Conservation (phyloP, 2,888 invertebrate species). For the Lasioglossum calceatum region DNA sequence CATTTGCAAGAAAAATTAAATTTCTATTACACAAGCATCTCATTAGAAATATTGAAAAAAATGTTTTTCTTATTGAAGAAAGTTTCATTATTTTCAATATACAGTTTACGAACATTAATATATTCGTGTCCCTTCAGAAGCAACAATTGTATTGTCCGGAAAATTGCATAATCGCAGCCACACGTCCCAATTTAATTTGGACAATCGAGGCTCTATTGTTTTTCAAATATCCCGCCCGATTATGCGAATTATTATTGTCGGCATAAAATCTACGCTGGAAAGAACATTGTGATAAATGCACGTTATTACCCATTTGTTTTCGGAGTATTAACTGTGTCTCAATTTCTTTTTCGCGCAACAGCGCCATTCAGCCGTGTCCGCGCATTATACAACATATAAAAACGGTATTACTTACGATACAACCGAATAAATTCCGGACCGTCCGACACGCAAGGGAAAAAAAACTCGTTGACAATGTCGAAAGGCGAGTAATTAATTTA, state of each 20-base stretch:
- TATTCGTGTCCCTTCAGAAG: background rate
- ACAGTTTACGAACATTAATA: background rate
- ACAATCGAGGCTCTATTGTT: background rate
- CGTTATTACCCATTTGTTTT: background rate
- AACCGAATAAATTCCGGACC: background rate
- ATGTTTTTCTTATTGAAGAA: background rate
- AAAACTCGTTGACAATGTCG: slow-evolving; percentile 5
- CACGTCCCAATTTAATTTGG: background rate
- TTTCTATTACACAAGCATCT: too few relatives aligned
- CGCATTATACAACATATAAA: slow-evolving; percentile 1
- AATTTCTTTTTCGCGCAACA: background rate
- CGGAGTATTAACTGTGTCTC: background rate
- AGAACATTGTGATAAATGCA: background rate
- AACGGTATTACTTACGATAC: background rate
- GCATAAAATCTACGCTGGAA: background rate
- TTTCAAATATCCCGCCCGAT: background rate
- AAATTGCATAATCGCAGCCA: background rate
- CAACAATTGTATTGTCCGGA: background rate
- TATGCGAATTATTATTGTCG: background rate
- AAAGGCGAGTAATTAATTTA: slow-evolving; percentile 48
- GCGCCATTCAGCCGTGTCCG: background rate
- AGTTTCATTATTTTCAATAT: background rate
- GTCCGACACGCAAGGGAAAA: background rate
- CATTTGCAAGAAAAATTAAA: too few relatives aligned
- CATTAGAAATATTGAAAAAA: background rate